These are phyloP conservation scores for Discoglossus pictus DNA, from an alignment of 2,797 vertebrate genomes.

Conservation along the genomic window DNA sequence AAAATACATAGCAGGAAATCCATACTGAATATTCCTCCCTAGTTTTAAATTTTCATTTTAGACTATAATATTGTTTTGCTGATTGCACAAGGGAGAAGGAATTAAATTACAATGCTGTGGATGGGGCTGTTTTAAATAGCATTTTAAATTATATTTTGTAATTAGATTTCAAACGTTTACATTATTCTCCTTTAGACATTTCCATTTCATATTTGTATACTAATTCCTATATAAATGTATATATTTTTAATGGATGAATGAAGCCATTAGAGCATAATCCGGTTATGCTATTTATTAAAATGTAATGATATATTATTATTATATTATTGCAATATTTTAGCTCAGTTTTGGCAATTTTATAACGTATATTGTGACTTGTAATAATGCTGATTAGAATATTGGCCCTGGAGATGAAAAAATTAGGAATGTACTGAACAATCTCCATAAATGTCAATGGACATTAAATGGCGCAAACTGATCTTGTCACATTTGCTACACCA, in stretches of 20 bases:
- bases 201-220: neutral
- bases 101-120: slow-evolving; percentile 2
- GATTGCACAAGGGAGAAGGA: slow-evolving; percentile 11
- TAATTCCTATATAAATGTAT: neutral
- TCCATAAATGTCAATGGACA: too few relatives aligned
- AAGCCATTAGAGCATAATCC: too few relatives aligned
- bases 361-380: too few relatives aligned
- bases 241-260: neutral
- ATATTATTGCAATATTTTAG: too few relatives aligned
- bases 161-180: slow-evolving; percentile 8
- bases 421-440: too few relatives aligned
- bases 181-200: slow-evolving; percentile 2
- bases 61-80: neutral
- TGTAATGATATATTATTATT: too few relatives aligned
- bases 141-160: slow-evolving; percentile 27
- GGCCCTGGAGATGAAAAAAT: too few relatives aligned
- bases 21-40: neutral
- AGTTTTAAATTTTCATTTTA: slow-evolving; percentile 5
- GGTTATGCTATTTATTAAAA: too few relatives aligned
- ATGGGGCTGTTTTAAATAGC: slow-evolving; percentile 5
- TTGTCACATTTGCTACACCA: too few relatives aligned
- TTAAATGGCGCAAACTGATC: too few relatives aligned
- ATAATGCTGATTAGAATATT: too few relatives aligned
- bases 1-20: neutral
- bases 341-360: too few relatives aligned